phyloP scores from a whole-genome alignment of 2,113 vertebrate genomes.

The Potamarius usumacintae region DNA sequence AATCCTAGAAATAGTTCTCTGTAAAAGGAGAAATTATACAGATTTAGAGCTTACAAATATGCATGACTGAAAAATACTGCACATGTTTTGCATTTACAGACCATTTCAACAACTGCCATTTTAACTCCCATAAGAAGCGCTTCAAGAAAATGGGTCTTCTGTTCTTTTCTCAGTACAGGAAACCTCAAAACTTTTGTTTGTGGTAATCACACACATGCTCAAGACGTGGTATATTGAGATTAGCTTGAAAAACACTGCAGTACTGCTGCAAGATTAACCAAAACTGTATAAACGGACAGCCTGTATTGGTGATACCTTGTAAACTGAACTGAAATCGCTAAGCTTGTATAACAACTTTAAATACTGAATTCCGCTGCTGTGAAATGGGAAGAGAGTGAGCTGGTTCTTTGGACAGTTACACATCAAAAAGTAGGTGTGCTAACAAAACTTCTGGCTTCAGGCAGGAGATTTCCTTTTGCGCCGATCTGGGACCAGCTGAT shows the following conservation, averaged over 20 bases:
- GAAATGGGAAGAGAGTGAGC: constrained; percentile 67
- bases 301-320: neutral
- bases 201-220: neutral
- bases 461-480: neutral
- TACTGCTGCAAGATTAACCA: neutral
- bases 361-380: constrained; percentile 56
- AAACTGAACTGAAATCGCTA: neutral
- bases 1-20: neutral
- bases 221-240: neutral
- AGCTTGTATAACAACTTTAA: neutral
- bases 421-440: neutral
- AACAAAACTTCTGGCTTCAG: constrained; percentile 3
- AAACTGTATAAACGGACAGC: neutral
- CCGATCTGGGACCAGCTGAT: constrained; percentile 26
- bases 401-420: constrained; percentile 65
- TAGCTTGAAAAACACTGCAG: neutral
- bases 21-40: neutral
- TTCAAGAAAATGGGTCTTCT: neutral
- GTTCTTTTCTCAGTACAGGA: neutral
- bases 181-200: neutral
- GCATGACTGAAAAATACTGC: neutral
- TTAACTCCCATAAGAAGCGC: neutral
- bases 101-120: constrained; percentile 7
- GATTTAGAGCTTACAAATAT: neutral
- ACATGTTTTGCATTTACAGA: neutral